These are phyloP conservation scores for Siniperca scherzeri DNA, from an alignment of 2,797 vertebrate genomes.

Conservation along the genomic window DNA sequence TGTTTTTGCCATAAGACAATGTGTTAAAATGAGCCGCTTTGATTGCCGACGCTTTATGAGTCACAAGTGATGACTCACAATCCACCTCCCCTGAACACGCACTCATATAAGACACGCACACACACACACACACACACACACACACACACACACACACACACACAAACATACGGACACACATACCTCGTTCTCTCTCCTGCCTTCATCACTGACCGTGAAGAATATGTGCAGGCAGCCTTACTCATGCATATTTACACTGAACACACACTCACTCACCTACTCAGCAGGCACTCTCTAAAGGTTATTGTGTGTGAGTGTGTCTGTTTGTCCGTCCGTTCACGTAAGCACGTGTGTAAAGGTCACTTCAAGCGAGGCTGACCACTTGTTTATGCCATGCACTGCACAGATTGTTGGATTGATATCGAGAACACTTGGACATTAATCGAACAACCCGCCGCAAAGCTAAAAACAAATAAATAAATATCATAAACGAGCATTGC, in stretches of 20 bases:
- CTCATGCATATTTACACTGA: slow-evolving; percentile 87
- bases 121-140: slow-evolving; percentile 26
- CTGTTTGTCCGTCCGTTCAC: slow-evolving; percentile 66
- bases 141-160: slow-evolving; percentile 30
- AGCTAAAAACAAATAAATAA: slow-evolving; percentile 31
- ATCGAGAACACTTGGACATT: slow-evolving; percentile 67
- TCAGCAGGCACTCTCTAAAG: slow-evolving; percentile 79
- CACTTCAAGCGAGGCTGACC: slow-evolving; percentile 71
- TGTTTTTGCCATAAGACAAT: slow-evolving; percentile 69
- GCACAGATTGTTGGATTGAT: slow-evolving; percentile 75
- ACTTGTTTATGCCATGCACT: slow-evolving; percentile 66
- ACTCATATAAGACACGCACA: slow-evolving; percentile 18
- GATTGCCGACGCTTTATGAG: slow-evolving; percentile 86
- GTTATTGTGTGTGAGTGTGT: slow-evolving; percentile 71
- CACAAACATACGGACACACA: slow-evolving; percentile 43
- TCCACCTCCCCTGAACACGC: slow-evolving; percentile 78
- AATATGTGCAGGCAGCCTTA: slow-evolving; percentile 84
- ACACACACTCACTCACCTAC: slow-evolving; percentile 82
- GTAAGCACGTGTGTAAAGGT: slow-evolving; percentile 75
- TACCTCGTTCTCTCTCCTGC: slow-evolving; percentile 65
- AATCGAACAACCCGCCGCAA: slow-evolving; percentile 33
- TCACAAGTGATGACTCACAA: slow-evolving; percentile 86
- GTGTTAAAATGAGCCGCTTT: slow-evolving; percentile 78
- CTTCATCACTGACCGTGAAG: slow-evolving; percentile 83
- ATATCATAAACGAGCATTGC: slow-evolving; percentile 45